Conservation (phyloP, 2,888 invertebrate species). For the Holacanthella duospinosa region DNA sequence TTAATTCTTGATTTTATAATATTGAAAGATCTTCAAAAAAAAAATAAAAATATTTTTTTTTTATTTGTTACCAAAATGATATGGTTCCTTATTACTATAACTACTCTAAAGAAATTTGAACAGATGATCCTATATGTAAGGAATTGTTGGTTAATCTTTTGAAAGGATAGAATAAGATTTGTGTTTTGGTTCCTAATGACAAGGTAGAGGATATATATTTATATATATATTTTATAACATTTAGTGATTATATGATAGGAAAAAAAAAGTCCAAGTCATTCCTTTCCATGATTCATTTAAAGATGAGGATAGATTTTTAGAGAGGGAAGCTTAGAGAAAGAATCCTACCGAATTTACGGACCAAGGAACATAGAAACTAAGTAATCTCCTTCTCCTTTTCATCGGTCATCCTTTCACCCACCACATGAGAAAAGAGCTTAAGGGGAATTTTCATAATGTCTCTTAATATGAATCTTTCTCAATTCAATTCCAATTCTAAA, state of each 20-base stretch:
- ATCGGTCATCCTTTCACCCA: neutral
- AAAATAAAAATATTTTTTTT: too few relatives aligned
- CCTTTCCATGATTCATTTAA: neutral
- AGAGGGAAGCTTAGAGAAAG: neutral
- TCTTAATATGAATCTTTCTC: too few relatives aligned
- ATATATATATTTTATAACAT: neutral
- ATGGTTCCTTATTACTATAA: too few relatives aligned
- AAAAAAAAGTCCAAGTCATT: neutral
- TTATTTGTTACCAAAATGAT: too few relatives aligned
- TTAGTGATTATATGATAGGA: too few relatives aligned
- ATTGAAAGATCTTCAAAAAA: too few relatives aligned
- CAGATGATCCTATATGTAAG: too few relatives aligned
- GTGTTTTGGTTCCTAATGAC: neutral
- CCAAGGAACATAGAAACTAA: neutral
- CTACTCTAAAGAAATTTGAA: too few relatives aligned
- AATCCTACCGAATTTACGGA: neutral
- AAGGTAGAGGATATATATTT: neutral
- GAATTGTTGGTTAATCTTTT: neutral
- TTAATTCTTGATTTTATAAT: too few relatives aligned
- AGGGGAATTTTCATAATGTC: too few relatives aligned
- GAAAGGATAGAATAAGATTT: neutral
- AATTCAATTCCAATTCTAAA: too few relatives aligned
- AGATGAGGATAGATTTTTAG: neutral
- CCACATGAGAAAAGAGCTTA: neutral
- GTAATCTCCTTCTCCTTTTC: neutral